A percentile compares a stretch with the other conserved stretches of the same genome.
Conservation (phyloP, 2,113 vertebrate species). For the Antechinus stuartii region DNA sequence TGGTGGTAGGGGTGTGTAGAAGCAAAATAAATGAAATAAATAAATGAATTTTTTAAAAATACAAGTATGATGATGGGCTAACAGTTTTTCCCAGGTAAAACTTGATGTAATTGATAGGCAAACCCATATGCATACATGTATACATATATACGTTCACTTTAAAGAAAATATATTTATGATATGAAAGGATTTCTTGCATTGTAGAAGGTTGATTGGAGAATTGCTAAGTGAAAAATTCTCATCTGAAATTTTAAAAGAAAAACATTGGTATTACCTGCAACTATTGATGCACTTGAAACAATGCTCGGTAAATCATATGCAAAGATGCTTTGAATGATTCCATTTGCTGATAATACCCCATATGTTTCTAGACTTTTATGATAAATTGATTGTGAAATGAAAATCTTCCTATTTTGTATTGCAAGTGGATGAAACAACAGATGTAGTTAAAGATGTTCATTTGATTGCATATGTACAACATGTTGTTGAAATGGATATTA, state of each 20-base stretch:
- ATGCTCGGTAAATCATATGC: not conserved
- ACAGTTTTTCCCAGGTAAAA: not conserved
- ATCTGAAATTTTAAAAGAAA: not conserved
- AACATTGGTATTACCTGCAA: not conserved
- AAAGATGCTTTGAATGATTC: not conserved
- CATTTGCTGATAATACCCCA: not conserved
- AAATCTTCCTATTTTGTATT: constrained; percentile 5
- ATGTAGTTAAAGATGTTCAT: constrained; percentile 8
- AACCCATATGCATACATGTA: not conserved
- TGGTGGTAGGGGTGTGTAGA: not conserved
- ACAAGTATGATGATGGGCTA: not conserved
- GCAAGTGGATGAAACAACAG: constrained; percentile 2
- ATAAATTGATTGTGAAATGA: constrained; percentile 5
- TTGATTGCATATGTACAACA: constrained; percentile 5
- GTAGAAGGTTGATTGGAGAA: not conserved
- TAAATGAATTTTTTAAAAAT: not conserved
- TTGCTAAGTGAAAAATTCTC: not conserved
- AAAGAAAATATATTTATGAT: not conserved
- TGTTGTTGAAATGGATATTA: not conserved
- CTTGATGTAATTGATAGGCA: not conserved
- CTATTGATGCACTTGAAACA: not conserved
- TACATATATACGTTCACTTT: not conserved
- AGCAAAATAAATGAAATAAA: not conserved
- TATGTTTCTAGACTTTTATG: constrained; percentile 1
- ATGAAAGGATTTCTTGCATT: not conserved